Percentiles rank a stretch among this genome's conserved stretches.
Evolutionary conservation across 2,888 invertebrate genomes (phyloP).

Genomic region (Carcina quercana): DNA sequence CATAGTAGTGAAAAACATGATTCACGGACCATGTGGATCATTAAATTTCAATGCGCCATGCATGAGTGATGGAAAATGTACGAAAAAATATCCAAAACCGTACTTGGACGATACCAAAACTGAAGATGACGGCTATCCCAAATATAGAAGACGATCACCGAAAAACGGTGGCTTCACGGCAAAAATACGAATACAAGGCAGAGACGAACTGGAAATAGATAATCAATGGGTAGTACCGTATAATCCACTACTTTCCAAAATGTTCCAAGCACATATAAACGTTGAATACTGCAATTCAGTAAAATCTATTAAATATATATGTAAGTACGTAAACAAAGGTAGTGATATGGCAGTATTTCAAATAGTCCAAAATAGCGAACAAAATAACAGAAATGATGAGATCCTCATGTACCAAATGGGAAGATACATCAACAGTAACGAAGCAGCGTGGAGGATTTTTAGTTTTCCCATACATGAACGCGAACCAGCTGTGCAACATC

Average conservation of each 20-base stretch:
- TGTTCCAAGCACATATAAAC: slow-evolving; percentile 11
- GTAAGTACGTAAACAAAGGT: slow-evolving; percentile 17
- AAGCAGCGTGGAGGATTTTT: slow-evolving; percentile 27
- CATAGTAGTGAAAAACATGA: slow-evolving; percentile 8
- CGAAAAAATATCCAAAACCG: slow-evolving; percentile 8
- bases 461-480: slow-evolving; percentile 20
- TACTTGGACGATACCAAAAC: slow-evolving; percentile 7
- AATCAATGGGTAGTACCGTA: slow-evolving; percentile 22
- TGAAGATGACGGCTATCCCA: slow-evolving; percentile 3
- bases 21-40: slow-evolving; percentile 14
- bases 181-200: background rate
- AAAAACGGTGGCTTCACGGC: background rate
- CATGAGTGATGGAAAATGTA: slow-evolving; percentile 11
- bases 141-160: slow-evolving; percentile 1
- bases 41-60: slow-evolving; percentile 9
- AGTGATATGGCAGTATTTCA: slow-evolving; percentile 14
- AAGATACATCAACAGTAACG: slow-evolving; percentile 26
- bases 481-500: slow-evolving; percentile 21
- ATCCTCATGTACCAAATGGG: slow-evolving; percentile 12
- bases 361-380: slow-evolving; percentile 10
- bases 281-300: slow-evolving; percentile 14
- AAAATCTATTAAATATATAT: slow-evolving; percentile 16
- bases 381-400: slow-evolving; percentile 15
- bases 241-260: slow-evolving; percentile 9
- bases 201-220: slow-evolving; percentile 19